These are phyloP conservation scores for Trinorchestia longiramus DNA, from an alignment of 1,140 invertebrate genomes.

Conservation along the genomic window DNA sequence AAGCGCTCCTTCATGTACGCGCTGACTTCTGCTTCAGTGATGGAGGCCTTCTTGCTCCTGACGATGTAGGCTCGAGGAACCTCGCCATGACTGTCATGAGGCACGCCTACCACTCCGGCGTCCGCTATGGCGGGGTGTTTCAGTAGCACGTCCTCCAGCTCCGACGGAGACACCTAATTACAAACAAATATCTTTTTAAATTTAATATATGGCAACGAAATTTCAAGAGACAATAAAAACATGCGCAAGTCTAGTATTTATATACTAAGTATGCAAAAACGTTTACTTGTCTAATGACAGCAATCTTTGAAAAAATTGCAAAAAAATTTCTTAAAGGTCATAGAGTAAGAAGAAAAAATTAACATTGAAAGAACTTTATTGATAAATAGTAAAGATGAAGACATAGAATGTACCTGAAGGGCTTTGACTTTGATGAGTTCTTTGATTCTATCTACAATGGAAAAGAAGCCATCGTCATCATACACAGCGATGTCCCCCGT, in stretches of 20 bases:
- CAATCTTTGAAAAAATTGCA: too few relatives aligned
- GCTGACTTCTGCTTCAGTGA: slow-evolving; percentile 71
- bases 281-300: neutral
- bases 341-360: too few relatives aligned
- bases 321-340: too few relatives aligned
- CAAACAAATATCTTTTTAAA: neutral
- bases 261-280: neutral
- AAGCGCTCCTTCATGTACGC: slow-evolving; percentile 69
- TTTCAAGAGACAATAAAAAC: neutral
- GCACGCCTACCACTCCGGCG: slow-evolving; percentile 72
- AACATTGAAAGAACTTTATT: too few relatives aligned
- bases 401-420: slow-evolving; percentile 56
- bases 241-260: neutral
- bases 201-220: neutral
- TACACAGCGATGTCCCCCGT: slow-evolving; percentile 69
- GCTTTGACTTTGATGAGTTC: slow-evolving; percentile 69
- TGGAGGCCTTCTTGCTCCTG: slow-evolving; percentile 8
- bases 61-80: slow-evolving; percentile 69
- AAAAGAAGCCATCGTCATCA: slow-evolving; percentile 69
- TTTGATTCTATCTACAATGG: slow-evolving; percentile 72
- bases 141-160: slow-evolving; percentile 69
- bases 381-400: neutral
- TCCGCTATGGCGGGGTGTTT: slow-evolving; percentile 71
- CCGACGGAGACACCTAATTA: slow-evolving; percentile 66
- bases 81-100: slow-evolving; percentile 71